These are phyloP conservation scores for Calliphora vicina DNA, from an alignment of 1,140 invertebrate species.

Conservation along the genomic window DNA sequence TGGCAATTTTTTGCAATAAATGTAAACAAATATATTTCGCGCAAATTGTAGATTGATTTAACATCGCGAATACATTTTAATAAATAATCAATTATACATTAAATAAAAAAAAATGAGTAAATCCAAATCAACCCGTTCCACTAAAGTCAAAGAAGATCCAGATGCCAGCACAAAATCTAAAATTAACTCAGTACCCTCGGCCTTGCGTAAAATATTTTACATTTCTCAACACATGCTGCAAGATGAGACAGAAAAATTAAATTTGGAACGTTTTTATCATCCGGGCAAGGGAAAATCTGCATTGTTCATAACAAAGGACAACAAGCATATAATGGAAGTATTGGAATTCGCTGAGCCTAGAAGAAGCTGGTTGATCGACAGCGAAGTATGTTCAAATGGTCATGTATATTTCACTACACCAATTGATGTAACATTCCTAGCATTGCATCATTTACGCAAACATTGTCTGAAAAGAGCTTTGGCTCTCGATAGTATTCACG, in stretches of 20 bases:
- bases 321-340: slow-evolving; percentile 69
- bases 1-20: neutral
- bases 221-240: slow-evolving; percentile 47
- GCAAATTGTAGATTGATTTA: neutral
- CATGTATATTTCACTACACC: slow-evolving; percentile 75
- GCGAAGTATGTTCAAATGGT: slow-evolving; percentile 78
- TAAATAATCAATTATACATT: too few species aligned
- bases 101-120: slow-evolving; percentile 32
- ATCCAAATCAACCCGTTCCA: slow-evolving; percentile 36
- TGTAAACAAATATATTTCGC: neutral
- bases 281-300: slow-evolving; percentile 49
- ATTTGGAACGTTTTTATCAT: slow-evolving; percentile 53
- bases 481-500: slow-evolving; percentile 73
- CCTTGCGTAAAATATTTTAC: slow-evolving; percentile 52
- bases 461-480: slow-evolving; percentile 69
- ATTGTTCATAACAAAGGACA: slow-evolving; percentile 46
- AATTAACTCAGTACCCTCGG: slow-evolving; percentile 21
- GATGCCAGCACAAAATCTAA: neutral
- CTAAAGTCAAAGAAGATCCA: slow-evolving; percentile 28
- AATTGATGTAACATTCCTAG: slow-evolving; percentile 77
- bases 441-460: slow-evolving; percentile 68
- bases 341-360: slow-evolving; percentile 73
- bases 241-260: slow-evolving; percentile 39
- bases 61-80: too few species aligned
- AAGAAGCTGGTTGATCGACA: slow-evolving; percentile 76